Percentiles rank a stretch among this genome's conserved stretches.
Evolutionary conservation across 2,797 vertebrate species (phyloP).

Genomic region (Vultur gryphus): DNA sequence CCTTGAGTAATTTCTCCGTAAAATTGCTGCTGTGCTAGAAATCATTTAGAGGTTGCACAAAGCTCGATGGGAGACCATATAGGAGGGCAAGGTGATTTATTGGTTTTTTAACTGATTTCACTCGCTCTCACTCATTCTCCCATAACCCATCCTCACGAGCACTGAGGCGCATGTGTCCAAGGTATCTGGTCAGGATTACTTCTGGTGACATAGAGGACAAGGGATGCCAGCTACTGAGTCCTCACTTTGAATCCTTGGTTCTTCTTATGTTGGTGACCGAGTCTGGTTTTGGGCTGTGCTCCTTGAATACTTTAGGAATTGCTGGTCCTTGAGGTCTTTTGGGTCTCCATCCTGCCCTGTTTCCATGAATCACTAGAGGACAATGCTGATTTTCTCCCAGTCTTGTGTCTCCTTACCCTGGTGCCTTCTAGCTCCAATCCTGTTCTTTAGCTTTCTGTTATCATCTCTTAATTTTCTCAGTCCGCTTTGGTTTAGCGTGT

Average conservation of each 20-base stretch:
- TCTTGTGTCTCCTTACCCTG: not conserved
- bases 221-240: not conserved
- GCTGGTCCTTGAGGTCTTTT: not conserved
- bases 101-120: not conserved
- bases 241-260: not conserved
- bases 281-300: not conserved
- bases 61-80: not conserved
- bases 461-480: not conserved
- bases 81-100: not conserved
- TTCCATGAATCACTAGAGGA: not conserved
- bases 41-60: not conserved
- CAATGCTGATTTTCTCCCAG: rapidly evolving
- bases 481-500: not conserved
- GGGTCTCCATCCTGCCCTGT: not conserved
- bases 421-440: not conserved
- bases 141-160: not conserved
- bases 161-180: rapidly evolving
- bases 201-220: not conserved
- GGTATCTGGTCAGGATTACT: not conserved
- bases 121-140: not conserved
- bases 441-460: not conserved
- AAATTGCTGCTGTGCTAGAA: not conserved
- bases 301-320: not conserved
- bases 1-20: not conserved
- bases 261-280: not conserved